phyloP scores from a whole-genome alignment of 2,888 invertebrate species.

The Lypha dubia region DNA sequence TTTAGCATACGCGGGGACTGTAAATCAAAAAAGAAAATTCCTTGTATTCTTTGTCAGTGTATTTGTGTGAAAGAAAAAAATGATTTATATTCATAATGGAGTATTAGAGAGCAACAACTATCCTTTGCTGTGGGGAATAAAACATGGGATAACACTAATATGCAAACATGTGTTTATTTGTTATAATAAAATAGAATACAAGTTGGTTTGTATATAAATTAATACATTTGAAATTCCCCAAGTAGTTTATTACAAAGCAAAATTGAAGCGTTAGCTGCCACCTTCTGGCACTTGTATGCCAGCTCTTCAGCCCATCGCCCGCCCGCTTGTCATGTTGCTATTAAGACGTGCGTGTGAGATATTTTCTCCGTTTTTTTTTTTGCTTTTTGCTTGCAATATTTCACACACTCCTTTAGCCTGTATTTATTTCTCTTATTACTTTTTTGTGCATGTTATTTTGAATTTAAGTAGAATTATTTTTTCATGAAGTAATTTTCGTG shows the following conservation, averaged over 20 bases:
- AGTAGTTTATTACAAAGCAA: conserved; percentile 61
- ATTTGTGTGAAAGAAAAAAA: conserved; percentile 21
- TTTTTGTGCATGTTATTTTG: conserved; percentile 45
- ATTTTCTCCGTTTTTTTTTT: conserved; percentile 6
- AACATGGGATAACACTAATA: not conserved
- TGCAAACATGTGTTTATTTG: conserved; percentile 65
- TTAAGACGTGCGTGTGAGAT: conserved; percentile 56
- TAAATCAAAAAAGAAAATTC: conserved; percentile 69
- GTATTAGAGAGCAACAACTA: conserved; percentile 43
- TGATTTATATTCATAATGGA: conserved; percentile 69
- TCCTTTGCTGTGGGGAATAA: not conserved
- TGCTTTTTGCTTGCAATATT: conserved; percentile 1
- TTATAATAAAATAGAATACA: conserved; percentile 50
- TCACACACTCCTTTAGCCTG: conserved; percentile 3
- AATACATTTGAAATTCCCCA: conserved; percentile 48
- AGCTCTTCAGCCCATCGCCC: not conserved
- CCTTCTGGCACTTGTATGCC: conserved; percentile 27
- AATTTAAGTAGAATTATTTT: conserved; percentile 58
- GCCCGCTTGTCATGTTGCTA: not conserved
- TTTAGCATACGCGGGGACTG: conserved; percentile 57
- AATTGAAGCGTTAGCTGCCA: not conserved
- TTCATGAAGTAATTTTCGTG: conserved; percentile 74
- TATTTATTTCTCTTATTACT: conserved; percentile 30
- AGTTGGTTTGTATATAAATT: conserved; percentile 42
- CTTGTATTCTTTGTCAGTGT: conserved; percentile 16